Conservation (phyloP, 1,140 invertebrate species). For the Heliconius eleuchia region DNA sequence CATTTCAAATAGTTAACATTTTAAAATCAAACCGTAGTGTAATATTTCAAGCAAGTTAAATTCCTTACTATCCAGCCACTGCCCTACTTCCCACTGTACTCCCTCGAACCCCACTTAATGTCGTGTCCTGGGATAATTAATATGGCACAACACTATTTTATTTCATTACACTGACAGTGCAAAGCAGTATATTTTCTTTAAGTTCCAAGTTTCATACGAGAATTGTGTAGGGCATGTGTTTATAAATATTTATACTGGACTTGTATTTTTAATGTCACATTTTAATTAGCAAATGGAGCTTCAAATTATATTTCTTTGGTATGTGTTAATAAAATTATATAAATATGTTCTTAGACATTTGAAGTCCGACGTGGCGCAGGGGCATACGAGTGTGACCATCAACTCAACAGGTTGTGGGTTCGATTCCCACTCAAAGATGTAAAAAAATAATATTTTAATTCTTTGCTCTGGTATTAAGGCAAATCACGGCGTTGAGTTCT, state of each 20-base stretch:
- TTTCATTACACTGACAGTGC: constrained; percentile 65
- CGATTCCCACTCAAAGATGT: too few relatives aligned
- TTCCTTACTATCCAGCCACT: constrained; percentile 35
- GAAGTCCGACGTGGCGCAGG: too few relatives aligned
- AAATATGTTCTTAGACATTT: too few relatives aligned
- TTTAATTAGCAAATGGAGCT: neutral
- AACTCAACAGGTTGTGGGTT: too few relatives aligned
- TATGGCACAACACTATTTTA: constrained; percentile 71
- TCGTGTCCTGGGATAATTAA: constrained; percentile 72
- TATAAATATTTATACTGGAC: constrained; percentile 37
- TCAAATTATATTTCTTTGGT: too few relatives aligned
- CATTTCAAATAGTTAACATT: neutral
- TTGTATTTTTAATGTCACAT: constrained; percentile 2
- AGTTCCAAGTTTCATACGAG: constrained; percentile 62
- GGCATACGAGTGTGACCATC: too few relatives aligned
- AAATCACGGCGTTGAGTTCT: too few relatives aligned
- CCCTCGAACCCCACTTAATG: constrained; percentile 54
- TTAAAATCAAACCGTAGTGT: neutral
- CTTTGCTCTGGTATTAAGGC: too few relatives aligned
- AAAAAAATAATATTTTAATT: too few relatives aligned
- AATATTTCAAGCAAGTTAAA: constrained; percentile 9
- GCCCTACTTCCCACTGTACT: constrained; percentile 41
- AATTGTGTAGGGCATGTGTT: constrained; percentile 26
- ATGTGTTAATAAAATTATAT: too few relatives aligned
- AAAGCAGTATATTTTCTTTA: constrained; percentile 58